phyloP scores from a whole-genome alignment of 2,888 invertebrate species.

The Cerceris ruficornis region DNA sequence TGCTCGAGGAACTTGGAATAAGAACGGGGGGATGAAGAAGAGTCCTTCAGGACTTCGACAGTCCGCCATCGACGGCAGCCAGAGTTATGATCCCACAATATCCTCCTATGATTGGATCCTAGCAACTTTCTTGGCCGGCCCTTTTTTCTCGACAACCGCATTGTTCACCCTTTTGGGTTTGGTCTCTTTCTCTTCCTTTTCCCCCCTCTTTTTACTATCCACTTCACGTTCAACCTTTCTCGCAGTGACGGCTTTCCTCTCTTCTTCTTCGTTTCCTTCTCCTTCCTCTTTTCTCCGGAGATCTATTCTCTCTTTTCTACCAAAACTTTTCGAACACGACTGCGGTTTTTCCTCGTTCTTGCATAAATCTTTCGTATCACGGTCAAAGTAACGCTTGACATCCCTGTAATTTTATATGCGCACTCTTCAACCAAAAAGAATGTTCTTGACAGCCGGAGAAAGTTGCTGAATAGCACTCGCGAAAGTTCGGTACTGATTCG shows the following conservation, averaged over 20 bases:
- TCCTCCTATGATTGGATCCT: conserved; percentile 75
- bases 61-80: conserved; percentile 53
- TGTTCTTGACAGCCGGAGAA: conserved; percentile 19
- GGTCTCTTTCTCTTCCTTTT: background rate
- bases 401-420: conserved; percentile 51
- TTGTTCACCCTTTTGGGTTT: conserved; percentile 7
- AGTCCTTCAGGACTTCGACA: conserved; percentile 68
- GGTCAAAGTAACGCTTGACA: conserved; percentile 23
- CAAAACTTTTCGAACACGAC: conserved; percentile 23
- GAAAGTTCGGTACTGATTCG: background rate
- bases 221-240: conserved; percentile 46
- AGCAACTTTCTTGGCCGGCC: conserved; percentile 64
- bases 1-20: conserved; percentile 48
- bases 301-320: conserved; percentile 9
- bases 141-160: conserved; percentile 28
- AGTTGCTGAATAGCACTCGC: conserved; percentile 45
- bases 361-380: conserved; percentile 48
- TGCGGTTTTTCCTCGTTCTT: conserved; percentile 18
- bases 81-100: conserved; percentile 76
- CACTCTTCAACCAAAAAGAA: background rate
- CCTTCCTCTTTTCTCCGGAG: no score
- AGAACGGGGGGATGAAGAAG: conserved; percentile 48
- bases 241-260: conserved; percentile 38
- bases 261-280: background rate
- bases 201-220: conserved; percentile 38